Evolutionary conservation across 2,113 vertebrate species (phyloP).

Genomic region (Dolichallabes microphthalmus): DNA sequence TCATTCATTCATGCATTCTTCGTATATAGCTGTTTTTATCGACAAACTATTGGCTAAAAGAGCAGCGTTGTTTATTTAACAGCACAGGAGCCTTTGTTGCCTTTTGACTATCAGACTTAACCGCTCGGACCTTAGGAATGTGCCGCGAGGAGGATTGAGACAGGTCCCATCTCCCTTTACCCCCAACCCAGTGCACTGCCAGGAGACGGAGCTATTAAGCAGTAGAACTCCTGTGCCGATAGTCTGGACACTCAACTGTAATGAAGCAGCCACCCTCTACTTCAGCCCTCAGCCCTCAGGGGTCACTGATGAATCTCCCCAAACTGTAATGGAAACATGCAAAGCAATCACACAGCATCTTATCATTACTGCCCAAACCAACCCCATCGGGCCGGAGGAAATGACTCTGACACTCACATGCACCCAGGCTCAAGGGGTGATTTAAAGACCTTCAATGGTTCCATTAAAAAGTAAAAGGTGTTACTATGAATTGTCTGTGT

Average conservation of each 20-base stretch:
- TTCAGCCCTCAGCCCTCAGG: conserved; percentile 17
- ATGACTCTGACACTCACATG: conserved; percentile 1
- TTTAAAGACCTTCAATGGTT: not conserved
- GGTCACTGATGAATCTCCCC: conserved; percentile 23
- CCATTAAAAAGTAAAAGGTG: not conserved
- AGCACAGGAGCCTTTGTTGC: not conserved
- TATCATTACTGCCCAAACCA: conserved; percentile 7
- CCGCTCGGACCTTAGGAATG: not conserved
- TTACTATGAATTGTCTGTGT: not conserved
- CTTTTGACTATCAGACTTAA: not conserved
- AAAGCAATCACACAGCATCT: not conserved
- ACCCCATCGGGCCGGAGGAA: not conserved
- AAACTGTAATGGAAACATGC: conserved; percentile 20
- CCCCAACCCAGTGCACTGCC: not conserved
- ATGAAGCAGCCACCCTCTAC: conserved; percentile 19
- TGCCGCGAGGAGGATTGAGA: not conserved
- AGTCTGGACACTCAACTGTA: conserved; percentile 3
- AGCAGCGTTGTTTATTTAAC: not conserved
- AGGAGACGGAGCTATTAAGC: conserved; percentile 2
- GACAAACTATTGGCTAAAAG: not conserved
- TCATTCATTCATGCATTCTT: not conserved
- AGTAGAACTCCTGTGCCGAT: conserved; percentile 1
- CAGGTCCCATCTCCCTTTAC: not conserved
- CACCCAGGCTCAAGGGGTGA: not conserved
- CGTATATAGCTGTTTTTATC: not conserved